A percentile compares a stretch with the other conserved stretches of the same genome.
phyloP scores from a whole-genome alignment of 2,797 vertebrate genomes.

The Carapus acus region DNA sequence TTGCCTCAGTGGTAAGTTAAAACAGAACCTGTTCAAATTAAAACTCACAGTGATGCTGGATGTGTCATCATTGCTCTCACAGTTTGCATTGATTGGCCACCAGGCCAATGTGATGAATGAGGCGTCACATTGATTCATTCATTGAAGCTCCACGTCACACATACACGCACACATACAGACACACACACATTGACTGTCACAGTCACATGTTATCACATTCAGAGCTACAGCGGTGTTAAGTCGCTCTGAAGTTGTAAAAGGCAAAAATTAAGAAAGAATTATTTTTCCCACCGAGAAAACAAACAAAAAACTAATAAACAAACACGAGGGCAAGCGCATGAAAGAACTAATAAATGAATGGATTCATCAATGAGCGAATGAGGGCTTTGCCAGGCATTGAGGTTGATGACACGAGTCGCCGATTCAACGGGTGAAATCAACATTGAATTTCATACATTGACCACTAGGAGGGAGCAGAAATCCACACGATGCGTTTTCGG shows the following conservation, averaged over 20 bases:
- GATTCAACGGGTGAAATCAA: not conserved
- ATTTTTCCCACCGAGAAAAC: too few species aligned
- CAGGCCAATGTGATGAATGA: slow-evolving; percentile 53
- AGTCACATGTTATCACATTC: slow-evolving; percentile 36
- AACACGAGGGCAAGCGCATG: not conserved
- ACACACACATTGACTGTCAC: slow-evolving; percentile 25
- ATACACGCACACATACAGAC: slow-evolving; percentile 40
- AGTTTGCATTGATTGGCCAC: slow-evolving; percentile 51
- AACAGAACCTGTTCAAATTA: not conserved
- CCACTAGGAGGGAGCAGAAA: slow-evolving; percentile 62
- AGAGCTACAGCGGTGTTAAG: slow-evolving; percentile 3
- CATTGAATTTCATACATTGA: slow-evolving; percentile 32
- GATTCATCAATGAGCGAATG: slow-evolving; percentile 1
- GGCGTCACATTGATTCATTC: slow-evolving; percentile 54
- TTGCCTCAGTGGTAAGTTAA: slow-evolving; percentile 1
- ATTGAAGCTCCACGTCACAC: slow-evolving; percentile 41
- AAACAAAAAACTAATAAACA: not conserved
- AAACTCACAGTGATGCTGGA: slow-evolving; percentile 9
- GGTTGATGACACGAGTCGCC: too few species aligned
- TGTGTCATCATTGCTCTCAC: slow-evolving; percentile 34
- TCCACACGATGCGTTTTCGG: slow-evolving; percentile 25
- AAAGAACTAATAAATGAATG: not conserved
- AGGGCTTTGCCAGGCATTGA: too few species aligned
- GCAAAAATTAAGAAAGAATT: too few species aligned
- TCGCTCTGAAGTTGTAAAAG: not conserved